A percentile compares a stretch with the other conserved stretches of the same genome.
phyloP scores from a whole-genome alignment of 1,140 invertebrate species.

The Adoxophyes honmai region DNA sequence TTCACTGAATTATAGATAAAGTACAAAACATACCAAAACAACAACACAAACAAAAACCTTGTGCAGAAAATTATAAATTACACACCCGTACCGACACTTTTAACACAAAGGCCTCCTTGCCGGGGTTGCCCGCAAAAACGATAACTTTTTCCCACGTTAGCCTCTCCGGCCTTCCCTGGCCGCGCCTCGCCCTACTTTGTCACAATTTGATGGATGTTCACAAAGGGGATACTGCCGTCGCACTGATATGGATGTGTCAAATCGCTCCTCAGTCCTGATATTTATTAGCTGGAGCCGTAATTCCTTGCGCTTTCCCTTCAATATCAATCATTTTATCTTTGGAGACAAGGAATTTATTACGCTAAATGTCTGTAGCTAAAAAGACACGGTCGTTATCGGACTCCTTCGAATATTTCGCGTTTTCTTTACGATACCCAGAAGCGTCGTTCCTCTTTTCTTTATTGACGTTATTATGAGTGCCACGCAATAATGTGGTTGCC shows the following conservation, averaged over 20 bases:
- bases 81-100: neutral
- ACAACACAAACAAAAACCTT: neutral
- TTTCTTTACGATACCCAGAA: slow-evolving; percentile 5
- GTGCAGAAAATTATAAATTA: neutral
- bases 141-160: slow-evolving; percentile 4
- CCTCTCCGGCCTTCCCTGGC: slow-evolving; percentile 3
- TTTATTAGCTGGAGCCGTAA: slow-evolving; percentile 9
- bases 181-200: slow-evolving; percentile 26
- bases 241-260: slow-evolving; percentile 14
- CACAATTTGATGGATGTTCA: slow-evolving; percentile 26
- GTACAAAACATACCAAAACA: neutral
- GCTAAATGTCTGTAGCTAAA: slow-evolving; percentile 5
- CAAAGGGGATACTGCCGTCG: slow-evolving; percentile 11
- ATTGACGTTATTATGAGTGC: slow-evolving; percentile 10
- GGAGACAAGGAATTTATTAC: slow-evolving; percentile 10
- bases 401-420: slow-evolving; percentile 1
- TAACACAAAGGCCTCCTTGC: neutral
- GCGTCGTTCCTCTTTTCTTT: slow-evolving; percentile 10
- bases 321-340: slow-evolving; percentile 11
- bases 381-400: slow-evolving; percentile 9
- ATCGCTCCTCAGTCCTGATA: slow-evolving; percentile 9
- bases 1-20: no score
- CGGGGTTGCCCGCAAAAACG: neutral
- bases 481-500: neutral
- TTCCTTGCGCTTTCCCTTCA: slow-evolving; percentile 1